These are phyloP conservation scores for Cheilosia soror DNA, from an alignment of 2,888 invertebrate genomes.

Conservation along the genomic window DNA sequence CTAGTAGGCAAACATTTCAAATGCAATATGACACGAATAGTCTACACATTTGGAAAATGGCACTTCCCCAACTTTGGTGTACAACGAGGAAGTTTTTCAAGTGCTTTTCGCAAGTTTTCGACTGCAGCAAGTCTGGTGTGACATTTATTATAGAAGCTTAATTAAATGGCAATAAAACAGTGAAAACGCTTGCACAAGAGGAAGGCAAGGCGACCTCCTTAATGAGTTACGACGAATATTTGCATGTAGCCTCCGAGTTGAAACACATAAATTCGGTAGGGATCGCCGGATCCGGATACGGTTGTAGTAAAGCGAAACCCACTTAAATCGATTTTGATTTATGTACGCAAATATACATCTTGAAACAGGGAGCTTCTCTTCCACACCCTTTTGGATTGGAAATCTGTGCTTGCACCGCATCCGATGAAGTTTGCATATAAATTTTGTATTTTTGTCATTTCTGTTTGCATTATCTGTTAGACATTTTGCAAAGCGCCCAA, in stretches of 20 bases:
- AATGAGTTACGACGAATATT: conserved; percentile 24
- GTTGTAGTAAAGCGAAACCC: neutral
- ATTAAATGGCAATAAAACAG: conserved; percentile 29
- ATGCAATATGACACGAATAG: conserved; percentile 1
- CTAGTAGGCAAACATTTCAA: conserved; percentile 5
- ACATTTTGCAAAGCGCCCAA: neutral
- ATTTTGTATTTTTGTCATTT: neutral
- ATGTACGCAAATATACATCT: neutral
- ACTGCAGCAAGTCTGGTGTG: conserved; percentile 3
- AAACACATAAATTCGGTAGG: conserved; percentile 3
- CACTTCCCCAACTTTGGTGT: neutral
- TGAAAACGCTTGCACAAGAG: neutral
- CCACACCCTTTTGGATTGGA: neutral
- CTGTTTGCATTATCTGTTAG: neutral
- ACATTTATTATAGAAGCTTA: conserved; percentile 34
- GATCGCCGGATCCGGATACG: neutral
- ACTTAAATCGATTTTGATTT: neutral
- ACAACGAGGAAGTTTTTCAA: conserved; percentile 19
- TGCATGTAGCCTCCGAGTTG: neutral
- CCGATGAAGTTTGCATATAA: neutral
- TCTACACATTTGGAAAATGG: neutral
- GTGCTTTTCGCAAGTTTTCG: conserved; percentile 25
- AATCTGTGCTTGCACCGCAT: no score
- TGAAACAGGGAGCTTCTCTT: no score
- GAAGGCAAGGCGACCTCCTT: no score